These are phyloP conservation scores for Mythimna vitellina DNA, from an alignment of 2,888 invertebrate species.

Conservation along the genomic window DNA sequence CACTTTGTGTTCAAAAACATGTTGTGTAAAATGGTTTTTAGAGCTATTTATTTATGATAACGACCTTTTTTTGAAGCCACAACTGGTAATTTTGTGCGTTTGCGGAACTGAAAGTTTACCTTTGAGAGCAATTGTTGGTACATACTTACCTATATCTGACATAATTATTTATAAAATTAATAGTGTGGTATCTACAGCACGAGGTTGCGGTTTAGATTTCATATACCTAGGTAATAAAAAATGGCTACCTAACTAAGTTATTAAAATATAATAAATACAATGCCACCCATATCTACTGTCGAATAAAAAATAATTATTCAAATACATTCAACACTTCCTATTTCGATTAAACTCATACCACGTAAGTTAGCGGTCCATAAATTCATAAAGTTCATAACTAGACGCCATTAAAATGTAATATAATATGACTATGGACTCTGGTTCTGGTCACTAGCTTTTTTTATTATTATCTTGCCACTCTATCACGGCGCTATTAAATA, in stretches of 20 bases:
- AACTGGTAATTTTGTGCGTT: slow-evolving; percentile 49
- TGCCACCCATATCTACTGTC: slow-evolving; percentile 8
- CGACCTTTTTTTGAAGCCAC: slow-evolving; percentile 47
- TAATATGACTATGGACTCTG: slow-evolving; percentile 10
- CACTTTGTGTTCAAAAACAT: slow-evolving; percentile 78
- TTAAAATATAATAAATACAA: background rate
- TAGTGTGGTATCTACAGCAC: background rate
- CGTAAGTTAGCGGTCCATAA: slow-evolving; percentile 15
- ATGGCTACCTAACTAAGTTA: background rate
- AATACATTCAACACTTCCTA: slow-evolving; percentile 42
- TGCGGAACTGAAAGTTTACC: slow-evolving; percentile 25
- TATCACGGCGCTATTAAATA: slow-evolving; percentile 16
- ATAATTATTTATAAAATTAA: background rate
- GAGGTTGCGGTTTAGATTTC: background rate
- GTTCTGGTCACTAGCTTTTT: background rate
- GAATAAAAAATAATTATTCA: slow-evolving; percentile 19
- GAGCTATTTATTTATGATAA: slow-evolving; percentile 28
- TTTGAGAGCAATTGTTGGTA: background rate
- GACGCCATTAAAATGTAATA: slow-evolving; percentile 23
- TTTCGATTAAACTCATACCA: slow-evolving; percentile 29
- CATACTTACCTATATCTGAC: background rate
- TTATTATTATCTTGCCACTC: slow-evolving; percentile 7
- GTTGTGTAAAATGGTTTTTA: slow-evolving; percentile 54
- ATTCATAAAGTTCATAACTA: slow-evolving; percentile 16
- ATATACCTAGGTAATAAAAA: background rate